Conservation (phyloP, 1,140 invertebrate genomes). For the Leptinotarsa undecemlineata region DNA sequence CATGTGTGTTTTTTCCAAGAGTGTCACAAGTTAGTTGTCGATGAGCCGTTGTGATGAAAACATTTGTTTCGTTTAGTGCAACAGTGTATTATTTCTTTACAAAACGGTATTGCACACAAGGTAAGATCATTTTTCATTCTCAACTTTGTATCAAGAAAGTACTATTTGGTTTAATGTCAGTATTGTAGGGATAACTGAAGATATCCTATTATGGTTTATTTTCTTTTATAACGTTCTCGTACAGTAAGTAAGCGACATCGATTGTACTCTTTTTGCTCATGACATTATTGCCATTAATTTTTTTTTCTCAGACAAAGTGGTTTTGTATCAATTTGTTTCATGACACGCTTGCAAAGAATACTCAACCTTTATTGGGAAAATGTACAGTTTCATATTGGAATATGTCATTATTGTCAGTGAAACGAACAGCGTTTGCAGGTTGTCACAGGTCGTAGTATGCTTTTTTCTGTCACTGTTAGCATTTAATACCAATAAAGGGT, state of each 20-base stretch:
- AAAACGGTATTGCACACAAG: background rate
- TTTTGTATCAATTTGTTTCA: background rate
- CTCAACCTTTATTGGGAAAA: background rate
- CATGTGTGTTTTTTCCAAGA: background rate
- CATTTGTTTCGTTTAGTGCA: background rate
- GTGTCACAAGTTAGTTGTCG: slow-evolving; percentile 5
- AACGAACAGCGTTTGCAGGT: background rate
- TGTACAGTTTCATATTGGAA: background rate
- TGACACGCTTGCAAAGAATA: background rate
- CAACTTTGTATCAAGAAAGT: background rate
- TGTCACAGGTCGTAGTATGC: background rate
- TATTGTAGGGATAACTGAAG: background rate
- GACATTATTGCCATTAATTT: background rate
- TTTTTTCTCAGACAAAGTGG: background rate
- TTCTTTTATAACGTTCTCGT: background rate
- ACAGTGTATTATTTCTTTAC: background rate
- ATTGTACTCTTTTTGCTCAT: background rate
- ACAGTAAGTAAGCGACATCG: background rate
- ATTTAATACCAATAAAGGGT: too few relatives aligned
- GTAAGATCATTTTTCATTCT: background rate
- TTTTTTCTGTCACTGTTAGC: too few relatives aligned
- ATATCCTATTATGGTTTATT: background rate
- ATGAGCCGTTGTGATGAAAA: background rate
- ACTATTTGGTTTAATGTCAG: background rate
- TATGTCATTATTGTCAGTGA: background rate